Percentiles rank a stretch among this genome's conserved stretches.
Evolutionary conservation across 2,888 invertebrate species (phyloP).

Genomic region (Anagyrus pseudococci): DNA sequence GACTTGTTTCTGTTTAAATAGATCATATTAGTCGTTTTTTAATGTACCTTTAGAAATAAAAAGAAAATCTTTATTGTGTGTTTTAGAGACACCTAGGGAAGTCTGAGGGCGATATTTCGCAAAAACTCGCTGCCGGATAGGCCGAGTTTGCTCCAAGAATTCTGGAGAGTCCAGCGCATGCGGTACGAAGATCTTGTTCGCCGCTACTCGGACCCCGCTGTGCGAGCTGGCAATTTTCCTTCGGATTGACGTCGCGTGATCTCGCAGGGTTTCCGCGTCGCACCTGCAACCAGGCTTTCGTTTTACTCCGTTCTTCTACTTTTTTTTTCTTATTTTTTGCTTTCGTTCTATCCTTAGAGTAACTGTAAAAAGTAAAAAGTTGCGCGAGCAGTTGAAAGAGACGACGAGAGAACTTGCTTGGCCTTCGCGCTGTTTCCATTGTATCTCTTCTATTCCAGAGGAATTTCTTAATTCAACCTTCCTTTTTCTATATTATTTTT

Average conservation of each 20-base stretch:
- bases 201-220: constrained; percentile 28
- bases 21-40: constrained; percentile 23
- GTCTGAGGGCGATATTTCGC: constrained; percentile 55
- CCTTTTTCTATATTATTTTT: constrained; percentile 27
- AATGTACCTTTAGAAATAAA: too few species aligned
- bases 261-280: constrained; percentile 37
- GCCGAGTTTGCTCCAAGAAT: constrained; percentile 42
- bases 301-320: constrained; percentile 8
- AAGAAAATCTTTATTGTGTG: too few species aligned
- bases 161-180: not conserved
- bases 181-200: constrained; percentile 15
- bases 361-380: constrained; percentile 33
- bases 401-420: constrained; percentile 1
- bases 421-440: constrained; percentile 19
- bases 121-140: constrained; percentile 57
- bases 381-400: constrained; percentile 7
- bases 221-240: constrained; percentile 31
- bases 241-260: constrained; percentile 34
- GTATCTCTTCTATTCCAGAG: constrained; percentile 26
- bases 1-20: not conserved
- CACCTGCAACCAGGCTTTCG: constrained; percentile 38
- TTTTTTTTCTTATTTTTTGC: constrained; percentile 19
- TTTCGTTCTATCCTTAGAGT: constrained; percentile 35
- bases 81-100: constrained; percentile 60
- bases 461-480: constrained; percentile 19